Evolutionary conservation across 2,113 vertebrate genomes (phyloP).

Genomic region (Melozone crissalis): DNA sequence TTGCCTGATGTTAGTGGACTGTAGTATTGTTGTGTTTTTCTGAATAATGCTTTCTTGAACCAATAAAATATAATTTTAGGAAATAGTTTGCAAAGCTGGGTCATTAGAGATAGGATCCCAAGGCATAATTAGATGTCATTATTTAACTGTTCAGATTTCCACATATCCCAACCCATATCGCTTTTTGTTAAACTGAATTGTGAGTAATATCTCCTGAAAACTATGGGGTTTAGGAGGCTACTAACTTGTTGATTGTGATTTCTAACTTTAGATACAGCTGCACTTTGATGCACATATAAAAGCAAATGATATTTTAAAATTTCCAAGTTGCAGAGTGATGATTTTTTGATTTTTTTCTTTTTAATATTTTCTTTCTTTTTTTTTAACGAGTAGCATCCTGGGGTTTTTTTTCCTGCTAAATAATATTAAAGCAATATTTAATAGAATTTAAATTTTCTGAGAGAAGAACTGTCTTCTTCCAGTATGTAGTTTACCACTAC

Average conservation of each 20-base stretch:
- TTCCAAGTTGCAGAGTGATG: neutral
- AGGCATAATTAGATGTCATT: neutral
- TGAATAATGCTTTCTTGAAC: neutral
- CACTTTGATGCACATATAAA: neutral
- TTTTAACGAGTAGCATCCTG: fast-evolving
- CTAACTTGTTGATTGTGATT: neutral
- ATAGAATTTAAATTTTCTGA: neutral
- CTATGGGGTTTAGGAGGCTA: neutral
- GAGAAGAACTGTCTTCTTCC: neutral
- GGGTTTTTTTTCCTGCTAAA: neutral
- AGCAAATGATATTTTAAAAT: neutral
- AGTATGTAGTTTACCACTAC: fast-evolving
- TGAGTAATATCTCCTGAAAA: neutral
- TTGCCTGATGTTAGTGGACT: neutral
- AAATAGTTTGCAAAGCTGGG: neutral
- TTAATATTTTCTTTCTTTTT: neutral
- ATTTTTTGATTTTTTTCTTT: fast-evolving
- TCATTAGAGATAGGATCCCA: neutral
- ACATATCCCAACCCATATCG: neutral
- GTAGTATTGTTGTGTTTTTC: neutral
- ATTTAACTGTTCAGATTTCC: neutral
- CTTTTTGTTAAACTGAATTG: neutral
- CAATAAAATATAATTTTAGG: neutral
- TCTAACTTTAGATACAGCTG: neutral
- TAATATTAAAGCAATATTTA: neutral